phyloP scores from a whole-genome alignment of 2,113 vertebrate species.

The Suricata suricatta region DNA sequence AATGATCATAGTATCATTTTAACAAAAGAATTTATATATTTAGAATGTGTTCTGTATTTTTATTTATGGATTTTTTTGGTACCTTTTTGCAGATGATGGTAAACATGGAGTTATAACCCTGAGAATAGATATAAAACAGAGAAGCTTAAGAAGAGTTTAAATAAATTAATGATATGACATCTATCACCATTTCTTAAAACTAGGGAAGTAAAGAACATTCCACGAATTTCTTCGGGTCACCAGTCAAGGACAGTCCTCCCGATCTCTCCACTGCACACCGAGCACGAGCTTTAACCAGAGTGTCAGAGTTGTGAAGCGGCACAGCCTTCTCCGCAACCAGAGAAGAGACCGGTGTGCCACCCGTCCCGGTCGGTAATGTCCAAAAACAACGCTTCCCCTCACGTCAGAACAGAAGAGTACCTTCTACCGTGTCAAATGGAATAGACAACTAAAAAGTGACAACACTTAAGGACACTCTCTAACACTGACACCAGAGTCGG shows the following conservation, averaged over 20 bases:
- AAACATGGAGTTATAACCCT: constrained; percentile 74
- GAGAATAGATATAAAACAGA: constrained; percentile 70
- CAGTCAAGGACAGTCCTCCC: not conserved
- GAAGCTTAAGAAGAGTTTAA: constrained; percentile 51
- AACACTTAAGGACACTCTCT: not conserved
- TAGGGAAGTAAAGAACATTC: not conserved
- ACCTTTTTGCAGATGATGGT: constrained; percentile 67
- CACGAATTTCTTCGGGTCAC: not conserved
- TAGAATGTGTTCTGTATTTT: not conserved
- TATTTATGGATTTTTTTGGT: constrained; percentile 63
- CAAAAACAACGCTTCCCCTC: not conserved
- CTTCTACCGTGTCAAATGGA: not conserved
- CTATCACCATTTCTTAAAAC: constrained; percentile 39
- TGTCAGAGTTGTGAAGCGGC: not conserved
- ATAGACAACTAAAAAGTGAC: not conserved
- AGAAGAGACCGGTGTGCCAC: not conserved
- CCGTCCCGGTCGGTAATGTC: not conserved
- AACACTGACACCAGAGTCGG: not conserved
- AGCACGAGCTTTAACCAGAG: not conserved
- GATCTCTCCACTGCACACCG: not conserved
- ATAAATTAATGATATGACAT: constrained; percentile 64
- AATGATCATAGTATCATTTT: not conserved
- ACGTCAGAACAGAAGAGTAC: not conserved
- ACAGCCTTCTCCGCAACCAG: not conserved
- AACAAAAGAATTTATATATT: constrained; percentile 19